Percentiles rank a stretch among this genome's conserved stretches.
Evolutionary conservation across 2,797 vertebrate species (phyloP).

Genomic region (Xenentodon cancila): DNA sequence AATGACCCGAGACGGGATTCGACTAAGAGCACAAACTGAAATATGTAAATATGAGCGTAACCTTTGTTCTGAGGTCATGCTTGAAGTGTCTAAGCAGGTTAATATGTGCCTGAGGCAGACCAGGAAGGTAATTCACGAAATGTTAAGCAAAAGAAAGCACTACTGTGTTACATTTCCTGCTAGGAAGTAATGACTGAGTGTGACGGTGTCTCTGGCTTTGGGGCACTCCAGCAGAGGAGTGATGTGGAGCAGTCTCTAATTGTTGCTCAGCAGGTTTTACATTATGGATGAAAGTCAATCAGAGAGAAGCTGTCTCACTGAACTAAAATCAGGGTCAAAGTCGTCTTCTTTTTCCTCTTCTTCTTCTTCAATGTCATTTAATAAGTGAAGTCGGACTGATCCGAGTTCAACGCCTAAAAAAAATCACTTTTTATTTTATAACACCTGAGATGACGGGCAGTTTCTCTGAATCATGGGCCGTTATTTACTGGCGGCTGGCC

Average conservation of each 20-base stretch:
- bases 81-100: background rate
- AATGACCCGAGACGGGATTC: no score
- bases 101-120: slow-evolving; percentile 7
- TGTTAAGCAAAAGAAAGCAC: slow-evolving; percentile 17
- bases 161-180: slow-evolving; percentile 24
- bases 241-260: slow-evolving; percentile 46
- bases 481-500: slow-evolving; percentile 40
- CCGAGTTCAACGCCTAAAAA: slow-evolving; percentile 4
- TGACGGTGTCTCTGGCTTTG: slow-evolving; percentile 43
- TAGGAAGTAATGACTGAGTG: slow-evolving; percentile 32
- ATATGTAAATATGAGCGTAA: background rate
- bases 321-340: slow-evolving; percentile 30
- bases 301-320: slow-evolving; percentile 22
- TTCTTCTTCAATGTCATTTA: slow-evolving; percentile 9
- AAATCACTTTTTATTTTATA: slow-evolving; percentile 31
- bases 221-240: slow-evolving; percentile 37
- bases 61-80: background rate
- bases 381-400: slow-evolving; percentile 17
- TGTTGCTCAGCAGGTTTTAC: slow-evolving; percentile 58
- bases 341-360: slow-evolving; percentile 3
- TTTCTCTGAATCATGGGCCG: slow-evolving; percentile 20
- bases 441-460: slow-evolving; percentile 11
- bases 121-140: slow-evolving; percentile 11
- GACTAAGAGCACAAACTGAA: background rate
- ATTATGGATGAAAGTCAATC: slow-evolving; percentile 47